Conservation (phyloP, 2,113 vertebrate species). For the Scalopus aquaticus region DNA sequence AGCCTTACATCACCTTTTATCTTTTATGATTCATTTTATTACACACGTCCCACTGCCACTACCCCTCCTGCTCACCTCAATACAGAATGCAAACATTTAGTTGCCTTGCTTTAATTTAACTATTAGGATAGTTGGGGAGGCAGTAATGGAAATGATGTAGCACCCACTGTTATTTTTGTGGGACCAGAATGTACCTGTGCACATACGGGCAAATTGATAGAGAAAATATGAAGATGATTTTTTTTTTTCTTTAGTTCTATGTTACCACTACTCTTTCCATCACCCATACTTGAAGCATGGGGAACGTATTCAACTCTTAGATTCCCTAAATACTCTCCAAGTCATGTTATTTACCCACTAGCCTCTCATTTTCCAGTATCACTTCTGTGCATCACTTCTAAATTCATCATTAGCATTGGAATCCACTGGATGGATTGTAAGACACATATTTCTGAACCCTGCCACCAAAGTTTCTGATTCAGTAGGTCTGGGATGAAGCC, state of each 20-base stretch:
- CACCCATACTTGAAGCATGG: background rate
- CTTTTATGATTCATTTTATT: slow-evolving; percentile 13
- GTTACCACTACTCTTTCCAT: background rate
- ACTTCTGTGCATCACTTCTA: background rate
- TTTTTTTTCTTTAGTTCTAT: background rate
- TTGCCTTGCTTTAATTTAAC: slow-evolving; percentile 10
- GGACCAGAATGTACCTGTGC: background rate
- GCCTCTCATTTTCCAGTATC: background rate
- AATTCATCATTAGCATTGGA: background rate
- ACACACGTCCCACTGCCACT: background rate
- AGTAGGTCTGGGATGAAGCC: background rate
- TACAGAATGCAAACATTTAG: slow-evolving; percentile 34
- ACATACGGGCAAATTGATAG: background rate
- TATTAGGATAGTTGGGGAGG: background rate
- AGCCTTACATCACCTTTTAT: background rate
- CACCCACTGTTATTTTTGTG: background rate
- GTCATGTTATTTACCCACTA: background rate
- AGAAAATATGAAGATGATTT: background rate
- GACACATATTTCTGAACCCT: background rate
- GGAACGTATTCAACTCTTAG: background rate
- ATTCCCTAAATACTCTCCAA: background rate
- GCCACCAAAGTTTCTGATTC: background rate
- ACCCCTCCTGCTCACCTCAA: background rate
- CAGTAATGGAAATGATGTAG: slow-evolving; percentile 4
- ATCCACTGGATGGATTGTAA: background rate